A percentile compares a stretch with the other conserved stretches of the same genome.
These are phyloP conservation scores for Metaphire vulgaris DNA, from an alignment of 1,140 invertebrate species.

Conservation along the genomic window DNA sequence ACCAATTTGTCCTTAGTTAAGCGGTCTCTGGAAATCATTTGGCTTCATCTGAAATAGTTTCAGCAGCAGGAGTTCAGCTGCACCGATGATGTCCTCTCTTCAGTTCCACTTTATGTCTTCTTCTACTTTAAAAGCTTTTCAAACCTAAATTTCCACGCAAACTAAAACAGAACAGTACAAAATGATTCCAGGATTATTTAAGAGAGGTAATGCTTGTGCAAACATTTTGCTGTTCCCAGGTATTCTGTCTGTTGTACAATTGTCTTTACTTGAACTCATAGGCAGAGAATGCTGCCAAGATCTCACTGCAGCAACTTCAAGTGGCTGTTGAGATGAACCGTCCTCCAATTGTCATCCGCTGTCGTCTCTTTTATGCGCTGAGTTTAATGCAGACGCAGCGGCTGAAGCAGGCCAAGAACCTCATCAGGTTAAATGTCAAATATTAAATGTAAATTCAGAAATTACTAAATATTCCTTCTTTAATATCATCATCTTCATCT, in stretches of 20 bases:
- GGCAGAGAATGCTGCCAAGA: constrained; percentile 77
- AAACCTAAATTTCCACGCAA: not conserved
- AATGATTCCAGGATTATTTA: too few relatives aligned
- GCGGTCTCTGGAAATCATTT: not conserved
- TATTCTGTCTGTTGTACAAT: not conserved
- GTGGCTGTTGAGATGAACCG: constrained; percentile 73
- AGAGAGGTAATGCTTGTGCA: not conserved
- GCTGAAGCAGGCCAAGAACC: constrained; percentile 59
- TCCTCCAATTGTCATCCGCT: constrained; percentile 68
- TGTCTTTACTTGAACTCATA: constrained; percentile 43
- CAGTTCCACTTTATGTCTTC: not conserved
- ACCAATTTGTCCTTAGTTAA: not conserved
- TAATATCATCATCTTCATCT: too few relatives aligned
- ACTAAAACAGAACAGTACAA: too few relatives aligned
- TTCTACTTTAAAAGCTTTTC: not conserved
- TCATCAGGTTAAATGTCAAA: constrained; percentile 56
- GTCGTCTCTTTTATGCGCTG: constrained; percentile 75
- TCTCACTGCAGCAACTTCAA: constrained; percentile 72
- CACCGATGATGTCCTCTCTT: too few relatives aligned
- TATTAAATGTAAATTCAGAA: constrained; percentile 26
- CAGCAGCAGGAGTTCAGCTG: too few relatives aligned
- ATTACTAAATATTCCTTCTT: constrained; percentile 15
- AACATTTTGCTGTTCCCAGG: not conserved
- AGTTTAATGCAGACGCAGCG: constrained; percentile 74
- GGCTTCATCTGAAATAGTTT: too few relatives aligned